Percentiles rank a stretch among this genome's conserved stretches.
Conservation (phyloP, 2,113 vertebrate species). For the Lepisosteus oculatus region DNA sequence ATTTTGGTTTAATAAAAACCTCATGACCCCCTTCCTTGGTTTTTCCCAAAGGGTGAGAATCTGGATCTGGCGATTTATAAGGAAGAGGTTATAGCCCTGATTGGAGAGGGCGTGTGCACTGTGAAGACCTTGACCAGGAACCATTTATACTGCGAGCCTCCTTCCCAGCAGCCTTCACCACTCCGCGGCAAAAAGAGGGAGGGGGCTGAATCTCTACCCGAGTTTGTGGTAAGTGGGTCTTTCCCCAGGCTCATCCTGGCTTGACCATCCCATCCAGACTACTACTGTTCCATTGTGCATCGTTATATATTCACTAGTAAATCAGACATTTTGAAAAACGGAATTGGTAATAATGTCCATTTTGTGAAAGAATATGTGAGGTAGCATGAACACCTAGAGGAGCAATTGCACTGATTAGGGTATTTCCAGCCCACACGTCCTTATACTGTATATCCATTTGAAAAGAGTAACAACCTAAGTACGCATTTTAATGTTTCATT, state of each 20-base stretch:
- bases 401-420: too few species aligned
- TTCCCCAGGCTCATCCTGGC: too few species aligned
- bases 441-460: too few species aligned
- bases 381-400: too few species aligned
- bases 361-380: too few species aligned
- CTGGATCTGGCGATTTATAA: slow-evolving; percentile 91
- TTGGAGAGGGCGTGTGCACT: slow-evolving; percentile 84
- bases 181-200: slow-evolving; percentile 68
- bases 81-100: slow-evolving; percentile 92
- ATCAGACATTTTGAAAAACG: too few species aligned
- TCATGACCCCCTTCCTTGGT: not conserved
- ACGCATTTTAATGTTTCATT: slow-evolving; percentile 3
- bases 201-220: slow-evolving; percentile 75
- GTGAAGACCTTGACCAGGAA: slow-evolving; percentile 91
- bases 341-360: too few species aligned
- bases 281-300: too few species aligned
- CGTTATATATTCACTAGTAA: too few species aligned
- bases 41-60: slow-evolving; percentile 79
- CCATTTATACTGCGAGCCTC: slow-evolving; percentile 94
- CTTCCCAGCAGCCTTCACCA: slow-evolving; percentile 77
- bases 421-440: too few species aligned
- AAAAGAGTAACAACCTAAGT: not conserved
- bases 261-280: not conserved
- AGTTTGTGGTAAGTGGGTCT: slow-evolving; percentile 81
- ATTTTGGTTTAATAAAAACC: too few species aligned